phyloP scores from a whole-genome alignment of 2,888 invertebrate genomes.

The Thera obeliscata region DNA sequence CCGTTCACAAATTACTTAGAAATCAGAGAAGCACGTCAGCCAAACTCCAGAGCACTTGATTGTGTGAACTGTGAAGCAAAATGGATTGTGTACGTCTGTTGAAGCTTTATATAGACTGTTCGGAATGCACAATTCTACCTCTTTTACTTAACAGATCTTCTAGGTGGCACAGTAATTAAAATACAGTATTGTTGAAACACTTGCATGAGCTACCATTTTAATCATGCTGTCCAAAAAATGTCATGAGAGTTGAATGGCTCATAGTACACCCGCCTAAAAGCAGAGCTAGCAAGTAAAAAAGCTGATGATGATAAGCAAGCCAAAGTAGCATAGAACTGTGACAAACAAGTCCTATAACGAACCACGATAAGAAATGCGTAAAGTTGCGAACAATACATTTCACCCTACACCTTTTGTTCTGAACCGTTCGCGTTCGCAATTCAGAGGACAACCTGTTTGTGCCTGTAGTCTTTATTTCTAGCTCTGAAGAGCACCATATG shows the following conservation, averaged over 20 bases:
- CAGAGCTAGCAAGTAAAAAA: no score
- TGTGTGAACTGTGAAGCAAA: constrained; percentile 54
- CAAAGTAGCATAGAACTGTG: no score
- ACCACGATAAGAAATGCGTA: no score
- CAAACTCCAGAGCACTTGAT: constrained; percentile 48
- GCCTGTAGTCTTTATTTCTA: no score
- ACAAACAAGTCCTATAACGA: no score
- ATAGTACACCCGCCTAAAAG: no score
- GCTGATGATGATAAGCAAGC: no score
- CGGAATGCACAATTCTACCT: constrained; percentile 62
- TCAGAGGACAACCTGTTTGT: no score
- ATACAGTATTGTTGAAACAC: constrained; percentile 7
- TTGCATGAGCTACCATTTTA: background rate
- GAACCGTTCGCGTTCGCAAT: no score
- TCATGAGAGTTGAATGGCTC: background rate
- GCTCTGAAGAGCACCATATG: no score
- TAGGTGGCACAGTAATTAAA: constrained; percentile 11
- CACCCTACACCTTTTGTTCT: no score
- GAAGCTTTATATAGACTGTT: constrained; percentile 68
- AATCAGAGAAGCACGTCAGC: constrained; percentile 18
- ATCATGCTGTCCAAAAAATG: background rate
- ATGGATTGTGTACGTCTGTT: constrained; percentile 57
- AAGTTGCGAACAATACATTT: no score
- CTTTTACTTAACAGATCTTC: constrained; percentile 39
- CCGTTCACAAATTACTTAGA: constrained; percentile 14